phyloP scores from a whole-genome alignment of 2,888 invertebrate species.

The Iselma pallidipennis region DNA sequence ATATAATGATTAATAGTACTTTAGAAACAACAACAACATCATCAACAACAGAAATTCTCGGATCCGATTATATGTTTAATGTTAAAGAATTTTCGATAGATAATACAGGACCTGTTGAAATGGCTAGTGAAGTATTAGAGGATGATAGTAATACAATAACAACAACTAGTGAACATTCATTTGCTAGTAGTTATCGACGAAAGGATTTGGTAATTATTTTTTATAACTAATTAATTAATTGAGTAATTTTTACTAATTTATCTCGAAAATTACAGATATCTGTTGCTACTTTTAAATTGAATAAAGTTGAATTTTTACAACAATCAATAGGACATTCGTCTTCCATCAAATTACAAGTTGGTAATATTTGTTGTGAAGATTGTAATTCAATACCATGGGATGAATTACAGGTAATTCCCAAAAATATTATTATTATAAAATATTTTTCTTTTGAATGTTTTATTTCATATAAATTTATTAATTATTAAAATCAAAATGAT shows the following conservation, averaged over 20 bases:
- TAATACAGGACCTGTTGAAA: constrained; percentile 64
- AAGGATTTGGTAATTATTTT: constrained; percentile 70
- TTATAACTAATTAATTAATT: neutral
- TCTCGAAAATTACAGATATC: constrained; percentile 54
- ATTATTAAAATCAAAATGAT: neutral
- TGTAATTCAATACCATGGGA: constrained; percentile 90
- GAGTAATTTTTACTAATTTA: constrained; percentile 7
- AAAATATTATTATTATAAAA: too few species aligned
- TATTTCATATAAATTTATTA: neutral
- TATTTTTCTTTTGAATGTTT: constrained; percentile 16
- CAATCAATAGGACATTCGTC: constrained; percentile 71
- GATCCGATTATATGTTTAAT: constrained; percentile 72
- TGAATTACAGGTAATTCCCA: constrained; percentile 87
- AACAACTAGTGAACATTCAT: constrained; percentile 81
- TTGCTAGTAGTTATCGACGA: constrained; percentile 77
- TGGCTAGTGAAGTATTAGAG: constrained; percentile 84
- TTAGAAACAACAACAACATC: constrained; percentile 47
- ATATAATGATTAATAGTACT: constrained; percentile 68
- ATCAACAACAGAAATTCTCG: constrained; percentile 63
- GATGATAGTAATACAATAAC: constrained; percentile 71
- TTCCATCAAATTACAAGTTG: constrained; percentile 69
- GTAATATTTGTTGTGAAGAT: constrained; percentile 77
- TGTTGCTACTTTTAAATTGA: constrained; percentile 69
- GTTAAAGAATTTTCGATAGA: constrained; percentile 48
- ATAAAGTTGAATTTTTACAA: constrained; percentile 72